Percentiles rank a stretch among this genome's conserved stretches.
Conservation (phyloP, 2,888 invertebrate genomes). For the Amiota communis region DNA sequence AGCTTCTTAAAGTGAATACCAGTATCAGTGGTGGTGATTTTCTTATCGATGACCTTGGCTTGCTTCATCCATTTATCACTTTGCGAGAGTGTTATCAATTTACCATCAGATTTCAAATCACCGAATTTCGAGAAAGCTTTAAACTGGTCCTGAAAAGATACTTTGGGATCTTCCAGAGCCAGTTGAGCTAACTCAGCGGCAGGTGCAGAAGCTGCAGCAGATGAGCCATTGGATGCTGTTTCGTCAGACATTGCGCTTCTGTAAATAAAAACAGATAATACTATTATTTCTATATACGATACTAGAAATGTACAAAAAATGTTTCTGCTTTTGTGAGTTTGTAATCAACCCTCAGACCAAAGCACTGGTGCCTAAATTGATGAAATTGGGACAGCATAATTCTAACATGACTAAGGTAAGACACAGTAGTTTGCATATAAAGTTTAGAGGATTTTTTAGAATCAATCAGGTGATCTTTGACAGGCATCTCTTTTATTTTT, state of each 20-base stretch:
- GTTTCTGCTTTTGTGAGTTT: no score
- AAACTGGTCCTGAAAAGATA: slow-evolving; percentile 80
- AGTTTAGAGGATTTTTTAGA: no score
- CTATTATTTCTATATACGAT: neutral
- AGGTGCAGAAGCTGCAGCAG: slow-evolving; percentile 58
- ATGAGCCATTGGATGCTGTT: slow-evolving; percentile 57
- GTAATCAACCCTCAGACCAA: no score
- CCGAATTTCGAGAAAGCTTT: slow-evolving; percentile 90
- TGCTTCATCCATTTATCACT: slow-evolving; percentile 97
- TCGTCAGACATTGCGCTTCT: slow-evolving; percentile 62
- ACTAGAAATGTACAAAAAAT: neutral
- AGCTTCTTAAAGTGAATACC: slow-evolving; percentile 92
- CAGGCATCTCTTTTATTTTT: no score
- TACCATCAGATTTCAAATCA: slow-evolving; percentile 88
- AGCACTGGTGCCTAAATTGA: no score
- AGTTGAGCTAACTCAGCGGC: slow-evolving; percentile 69
- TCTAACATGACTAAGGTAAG: no score
- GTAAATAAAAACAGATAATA: neutral
- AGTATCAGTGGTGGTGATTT: slow-evolving; percentile 91
- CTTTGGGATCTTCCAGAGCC: slow-evolving; percentile 70
- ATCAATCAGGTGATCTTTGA: no score
- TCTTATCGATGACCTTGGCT: slow-evolving; percentile 87
- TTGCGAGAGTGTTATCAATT: slow-evolving; percentile 88
- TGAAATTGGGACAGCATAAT: no score
- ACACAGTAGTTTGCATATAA: no score